Evolutionary conservation across 2,797 vertebrate species (phyloP).

Genomic region (Falco berigora): DNA sequence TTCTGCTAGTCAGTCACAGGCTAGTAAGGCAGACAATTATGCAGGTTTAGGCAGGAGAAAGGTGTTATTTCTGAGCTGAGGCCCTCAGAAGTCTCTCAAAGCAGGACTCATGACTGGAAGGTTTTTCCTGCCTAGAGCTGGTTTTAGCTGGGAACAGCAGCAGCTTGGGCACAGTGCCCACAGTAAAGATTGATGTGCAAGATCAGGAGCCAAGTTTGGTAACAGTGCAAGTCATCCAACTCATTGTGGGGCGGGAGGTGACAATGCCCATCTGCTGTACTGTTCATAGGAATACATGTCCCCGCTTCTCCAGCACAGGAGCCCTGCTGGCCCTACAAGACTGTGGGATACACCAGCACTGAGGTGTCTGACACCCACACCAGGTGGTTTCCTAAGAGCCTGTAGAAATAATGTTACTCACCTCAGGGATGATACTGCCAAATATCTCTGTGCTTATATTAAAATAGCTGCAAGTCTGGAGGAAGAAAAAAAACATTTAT

Average conservation of each 20-base stretch:
- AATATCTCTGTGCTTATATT: constrained; percentile 62
- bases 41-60: neutral
- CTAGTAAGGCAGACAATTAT: neutral
- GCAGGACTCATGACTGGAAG: neutral
- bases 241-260: neutral
- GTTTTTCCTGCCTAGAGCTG: neutral
- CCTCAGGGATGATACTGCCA: constrained; percentile 63
- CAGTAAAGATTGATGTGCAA: neutral
- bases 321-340: neutral
- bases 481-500: neutral
- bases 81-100: neutral
- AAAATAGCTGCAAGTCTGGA: constrained; percentile 66
- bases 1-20: neutral
- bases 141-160: neutral
- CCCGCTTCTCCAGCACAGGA: accelerated
- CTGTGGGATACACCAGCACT: neutral
- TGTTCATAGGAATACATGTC: neutral
- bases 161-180: neutral
- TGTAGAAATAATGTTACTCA: constrained; percentile 28
- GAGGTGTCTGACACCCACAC: neutral
- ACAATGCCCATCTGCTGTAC: neutral
- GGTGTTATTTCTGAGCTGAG: neutral
- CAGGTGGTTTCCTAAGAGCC: neutral
- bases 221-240: neutral
- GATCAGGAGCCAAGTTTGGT: neutral